A percentile compares a stretch with the other conserved stretches of the same genome.
Conservation (phyloP, 53 echinoderm and acorn worm species). For the Patiria pectinifera region DNA sequence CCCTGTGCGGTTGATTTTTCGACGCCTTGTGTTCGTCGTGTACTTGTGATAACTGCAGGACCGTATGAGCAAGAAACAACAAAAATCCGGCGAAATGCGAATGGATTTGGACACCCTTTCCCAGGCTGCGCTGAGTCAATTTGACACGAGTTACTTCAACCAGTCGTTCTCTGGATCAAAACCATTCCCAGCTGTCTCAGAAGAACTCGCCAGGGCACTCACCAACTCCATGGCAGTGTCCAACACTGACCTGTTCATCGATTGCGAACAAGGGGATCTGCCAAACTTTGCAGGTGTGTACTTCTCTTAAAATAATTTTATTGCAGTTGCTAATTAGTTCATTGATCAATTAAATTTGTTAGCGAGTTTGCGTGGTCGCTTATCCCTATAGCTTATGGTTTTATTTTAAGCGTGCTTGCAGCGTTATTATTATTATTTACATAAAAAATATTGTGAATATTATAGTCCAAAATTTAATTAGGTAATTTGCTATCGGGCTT, state of each 20-base stretch:
- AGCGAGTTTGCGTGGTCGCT: neutral
- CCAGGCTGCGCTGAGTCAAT: constrained; percentile 90
- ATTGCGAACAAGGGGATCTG: constrained; percentile 59
- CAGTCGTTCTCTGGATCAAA: constrained; percentile 55
- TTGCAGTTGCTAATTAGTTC: neutral
- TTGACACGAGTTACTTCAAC: constrained; percentile 79
- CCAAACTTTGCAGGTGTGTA: constrained; percentile 55
- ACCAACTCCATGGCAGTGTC: constrained; percentile 69
- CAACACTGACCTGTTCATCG: constrained; percentile 66
- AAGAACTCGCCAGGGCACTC: constrained; percentile 58
- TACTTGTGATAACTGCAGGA: constrained; percentile 61
- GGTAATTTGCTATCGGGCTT: neutral
- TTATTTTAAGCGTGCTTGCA: neutral
- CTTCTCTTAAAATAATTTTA: neutral
- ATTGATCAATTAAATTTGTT: neutral
- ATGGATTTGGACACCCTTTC: constrained; percentile 96
- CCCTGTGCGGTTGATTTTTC: constrained; percentile 44
- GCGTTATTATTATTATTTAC: neutral
- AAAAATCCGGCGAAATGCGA: constrained; percentile 94
- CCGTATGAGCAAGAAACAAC: constrained; percentile 80
- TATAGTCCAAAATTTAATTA: neutral
- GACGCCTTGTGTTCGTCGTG: constrained; percentile 52
- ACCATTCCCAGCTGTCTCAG: constrained; percentile 42
- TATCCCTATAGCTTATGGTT: neutral
- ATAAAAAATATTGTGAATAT: neutral